Base-by-base conservation (phyloP, 2,113 vertebrate species). In the Pteruthius melanotis region DNA sequence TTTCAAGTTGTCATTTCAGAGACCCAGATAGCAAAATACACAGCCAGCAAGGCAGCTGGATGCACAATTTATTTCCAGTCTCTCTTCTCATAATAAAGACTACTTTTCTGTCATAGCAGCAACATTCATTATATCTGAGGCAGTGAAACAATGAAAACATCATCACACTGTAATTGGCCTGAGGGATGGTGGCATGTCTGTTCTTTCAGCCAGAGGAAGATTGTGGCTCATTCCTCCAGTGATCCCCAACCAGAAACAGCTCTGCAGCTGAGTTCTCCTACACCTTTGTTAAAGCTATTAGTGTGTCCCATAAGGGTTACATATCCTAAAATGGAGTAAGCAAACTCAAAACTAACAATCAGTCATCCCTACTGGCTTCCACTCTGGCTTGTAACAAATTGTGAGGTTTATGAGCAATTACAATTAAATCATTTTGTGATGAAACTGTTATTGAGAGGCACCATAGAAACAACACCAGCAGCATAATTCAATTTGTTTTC, bases 401-500 rank as follows among this genome's bases (percentile, higher is more conserved):
- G 64, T 66, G n/a, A 9, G 0, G 3, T 93, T 90, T 81, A 75
- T 11, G 1, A 90, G 45, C 68, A 81, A 93, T 93, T 94, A 72
- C 52, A 93, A 93, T 96, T 92, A 93, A 93, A 93, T 79, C 23
- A 89, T 87, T 92, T 78, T 78, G 44, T 82, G 56, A 81, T 92
- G 28, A 94, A 93, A 92, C 31, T 39, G 59, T 40, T 78, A 60
- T 42, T 75, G 60, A 86, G 52, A 83, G 71, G 53, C 68, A 83
- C 6, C 4, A 37, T 5, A 83, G 64, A 87, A 96, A 95, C 76
- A 92, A 92, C 95, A 86, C 6, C 39, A 92, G 53, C 31, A 88
- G 56, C 49, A 84, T 78, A 92, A 96, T 89, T 96, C 76, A 93
- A 92, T 88, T 95, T 94, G 44, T 71, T 84, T 90, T 81, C 85